Evolutionary conservation across 1,140 invertebrate species (phyloP).

Genomic region (Hylaeus anthracinus): DNA sequence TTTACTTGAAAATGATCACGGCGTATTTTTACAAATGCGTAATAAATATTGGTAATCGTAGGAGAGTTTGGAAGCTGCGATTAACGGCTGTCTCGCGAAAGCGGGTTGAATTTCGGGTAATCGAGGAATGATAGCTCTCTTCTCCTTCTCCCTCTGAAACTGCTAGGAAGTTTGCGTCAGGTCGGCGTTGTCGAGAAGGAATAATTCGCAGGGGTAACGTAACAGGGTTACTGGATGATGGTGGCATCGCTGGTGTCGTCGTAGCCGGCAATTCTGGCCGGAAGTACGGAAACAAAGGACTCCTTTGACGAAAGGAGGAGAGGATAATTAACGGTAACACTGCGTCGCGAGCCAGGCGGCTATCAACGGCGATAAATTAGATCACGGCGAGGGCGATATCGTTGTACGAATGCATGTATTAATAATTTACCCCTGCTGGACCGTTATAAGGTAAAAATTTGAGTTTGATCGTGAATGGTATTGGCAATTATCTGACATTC

Average conservation of each 20-base stretch:
- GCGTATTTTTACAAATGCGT: no score
- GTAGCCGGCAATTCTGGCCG: constrained; percentile 45
- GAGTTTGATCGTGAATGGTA: no score
- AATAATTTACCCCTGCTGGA: no score
- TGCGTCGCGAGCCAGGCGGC: not conserved
- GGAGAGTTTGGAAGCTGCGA: no score
- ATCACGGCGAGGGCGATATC: no score
- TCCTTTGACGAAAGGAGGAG: constrained; percentile 28
- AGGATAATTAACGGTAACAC: constrained; percentile 38
- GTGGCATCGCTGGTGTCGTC: constrained; percentile 25
- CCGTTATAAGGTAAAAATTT: no score
- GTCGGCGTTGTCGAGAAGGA: not conserved
- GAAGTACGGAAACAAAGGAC: constrained; percentile 51
- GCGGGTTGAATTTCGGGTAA: not conserved
- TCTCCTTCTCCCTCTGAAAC: not conserved
- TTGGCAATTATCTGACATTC: no score
- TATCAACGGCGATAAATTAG: no score
- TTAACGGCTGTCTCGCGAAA: no score
- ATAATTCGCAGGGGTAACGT: constrained; percentile 45
- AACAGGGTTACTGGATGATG: constrained; percentile 27
- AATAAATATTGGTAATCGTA: no score
- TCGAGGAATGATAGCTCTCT: constrained; percentile 17
- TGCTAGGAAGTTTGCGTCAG: constrained; percentile 35
- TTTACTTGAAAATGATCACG: no score
- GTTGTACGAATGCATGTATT: no score